phyloP scores from a whole-genome alignment of 2,797 vertebrate species.

The Amblyopsis hoosieri region DNA sequence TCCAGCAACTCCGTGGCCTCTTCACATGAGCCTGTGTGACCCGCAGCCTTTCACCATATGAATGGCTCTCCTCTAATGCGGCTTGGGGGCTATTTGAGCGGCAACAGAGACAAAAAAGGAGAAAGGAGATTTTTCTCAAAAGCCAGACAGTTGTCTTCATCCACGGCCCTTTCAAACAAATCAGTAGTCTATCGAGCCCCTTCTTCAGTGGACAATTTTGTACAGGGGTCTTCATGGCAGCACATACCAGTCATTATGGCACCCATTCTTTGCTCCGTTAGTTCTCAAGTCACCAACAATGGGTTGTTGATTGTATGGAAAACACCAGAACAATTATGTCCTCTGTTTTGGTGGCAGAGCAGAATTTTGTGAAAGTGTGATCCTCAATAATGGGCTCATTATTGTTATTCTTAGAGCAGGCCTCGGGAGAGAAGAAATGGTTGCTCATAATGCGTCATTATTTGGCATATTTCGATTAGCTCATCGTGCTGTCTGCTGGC shows the following conservation, averaged over 20 bases:
- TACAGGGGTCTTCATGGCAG: constrained; percentile 86
- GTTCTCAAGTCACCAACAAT: constrained; percentile 97
- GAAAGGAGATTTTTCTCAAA: constrained; percentile 66
- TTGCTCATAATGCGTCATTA: constrained; percentile 92
- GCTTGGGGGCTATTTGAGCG: constrained; percentile 69
- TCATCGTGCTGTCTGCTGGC: constrained; percentile 94
- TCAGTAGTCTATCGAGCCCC: constrained; percentile 91
- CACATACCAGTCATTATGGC: constrained; percentile 95
- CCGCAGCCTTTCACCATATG: constrained; percentile 69
- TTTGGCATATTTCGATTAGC: constrained; percentile 98
- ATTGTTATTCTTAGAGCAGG: constrained; percentile 96
- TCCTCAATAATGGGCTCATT: constrained; percentile 98
- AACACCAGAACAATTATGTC: constrained; percentile 95
- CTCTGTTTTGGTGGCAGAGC: constrained; percentile 94
- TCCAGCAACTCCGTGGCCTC: constrained; percentile 50
- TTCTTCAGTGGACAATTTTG: constrained; percentile 89
- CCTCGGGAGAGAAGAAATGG: constrained; percentile 88
- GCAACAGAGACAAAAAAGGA: constrained; percentile 64
- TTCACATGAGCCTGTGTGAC: constrained; percentile 67
- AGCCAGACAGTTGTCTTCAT: constrained; percentile 90
- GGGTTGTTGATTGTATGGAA: constrained; percentile 99
- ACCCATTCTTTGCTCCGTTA: constrained; percentile 89
- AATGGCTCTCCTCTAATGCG: constrained; percentile 65
- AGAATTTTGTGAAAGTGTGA: constrained; percentile 90
- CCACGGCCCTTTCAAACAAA: constrained; percentile 87